phyloP scores from a whole-genome alignment of 2,888 invertebrate genomes.

The Nomada ferruginata region DNA sequence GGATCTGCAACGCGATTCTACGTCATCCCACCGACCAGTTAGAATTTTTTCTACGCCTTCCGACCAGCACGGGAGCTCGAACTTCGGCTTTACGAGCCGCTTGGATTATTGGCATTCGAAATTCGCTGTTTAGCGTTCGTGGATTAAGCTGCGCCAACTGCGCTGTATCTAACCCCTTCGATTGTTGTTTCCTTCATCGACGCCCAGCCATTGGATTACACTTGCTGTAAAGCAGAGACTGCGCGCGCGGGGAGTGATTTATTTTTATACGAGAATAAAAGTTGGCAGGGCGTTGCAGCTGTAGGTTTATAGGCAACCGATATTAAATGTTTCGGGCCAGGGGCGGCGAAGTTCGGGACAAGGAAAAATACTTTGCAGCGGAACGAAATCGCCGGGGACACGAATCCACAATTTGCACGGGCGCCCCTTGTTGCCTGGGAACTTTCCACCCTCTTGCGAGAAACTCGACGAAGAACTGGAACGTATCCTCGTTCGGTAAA shows the following conservation, averaged over 20 bases:
- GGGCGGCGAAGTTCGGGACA: conserved; percentile 21
- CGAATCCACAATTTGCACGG: conserved; percentile 33
- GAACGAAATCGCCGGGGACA: conserved; percentile 19
- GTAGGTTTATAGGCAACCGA: background rate
- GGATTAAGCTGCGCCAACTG: background rate
- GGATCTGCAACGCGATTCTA: conserved; percentile 2
- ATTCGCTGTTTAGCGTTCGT: background rate
- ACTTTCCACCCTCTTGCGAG: conserved; percentile 11
- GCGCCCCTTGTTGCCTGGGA: conserved; percentile 3
- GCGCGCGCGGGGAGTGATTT: background rate
- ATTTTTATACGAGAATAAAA: background rate
- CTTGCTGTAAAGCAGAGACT: too few relatives aligned
- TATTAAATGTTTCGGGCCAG: conserved; percentile 11
- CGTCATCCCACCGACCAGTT: background rate
- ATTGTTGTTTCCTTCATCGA: too few relatives aligned
- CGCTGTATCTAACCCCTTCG: too few relatives aligned
- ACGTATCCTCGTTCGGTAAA: background rate
- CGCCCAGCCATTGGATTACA: too few relatives aligned
- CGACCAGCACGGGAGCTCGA: background rate
- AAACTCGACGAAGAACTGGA: conserved; percentile 2
- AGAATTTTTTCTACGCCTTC: conserved; percentile 17
- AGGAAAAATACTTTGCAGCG: conserved; percentile 38
- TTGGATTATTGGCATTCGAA: background rate
- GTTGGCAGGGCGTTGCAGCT: background rate
- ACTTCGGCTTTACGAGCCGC: background rate